Base-by-base conservation (phyloP, 2,113 vertebrate species). In the Pithys albifrons region DNA sequence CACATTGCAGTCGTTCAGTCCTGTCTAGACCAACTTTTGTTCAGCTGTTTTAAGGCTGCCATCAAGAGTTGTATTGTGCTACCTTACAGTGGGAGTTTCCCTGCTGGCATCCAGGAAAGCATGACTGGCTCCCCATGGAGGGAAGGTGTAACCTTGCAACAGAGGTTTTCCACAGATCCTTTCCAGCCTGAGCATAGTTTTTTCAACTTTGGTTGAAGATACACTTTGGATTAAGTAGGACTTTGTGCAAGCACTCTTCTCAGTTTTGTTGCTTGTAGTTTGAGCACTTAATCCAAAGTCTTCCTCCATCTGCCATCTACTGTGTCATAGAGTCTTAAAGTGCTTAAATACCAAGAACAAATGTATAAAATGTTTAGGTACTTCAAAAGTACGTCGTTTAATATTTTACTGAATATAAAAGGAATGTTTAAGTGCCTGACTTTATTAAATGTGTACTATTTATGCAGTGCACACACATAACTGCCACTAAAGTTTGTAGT, bases 401-500 rank as follows among this genome's bases (percentile, higher is more conserved):
- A 69, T 94, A 72, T 72, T 81, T 94, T 45, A 69, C 49, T 75
- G 58, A 89, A 54, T 77, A 73, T 76, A 78, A 94, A 91, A 89
- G 62, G 20, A 20, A 1, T 22, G 31, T 86, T 78, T 49, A 89
- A 92, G 65, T 3, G 4, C 16, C 75, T 12, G 3, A n/a, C 12
- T 12, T 89, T 91, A 93, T 90, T 74, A 86, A 88, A 83, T 49
- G 46, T 79, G 41, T 89, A 54, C 82, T 94, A 92, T 91, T 97
- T 89, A 87, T 92, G 91, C 88, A 70, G 54, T 0, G 3, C 91
- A 79, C 45, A 81, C 54, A 25, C 23, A 18, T 41, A 91, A 78
- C n/a, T 29, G 57, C 80, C 58, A 52, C 54, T 69, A 13, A 87
- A 87, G 41, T 94, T 92, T 70, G 49, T 19, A 61, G 73, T 78